A percentile compares a stretch with the other conserved stretches of the same genome.
These are phyloP conservation scores for Euwallacea fornicatus DNA, from an alignment of 1,140 invertebrate genomes.

Conservation along the genomic window DNA sequence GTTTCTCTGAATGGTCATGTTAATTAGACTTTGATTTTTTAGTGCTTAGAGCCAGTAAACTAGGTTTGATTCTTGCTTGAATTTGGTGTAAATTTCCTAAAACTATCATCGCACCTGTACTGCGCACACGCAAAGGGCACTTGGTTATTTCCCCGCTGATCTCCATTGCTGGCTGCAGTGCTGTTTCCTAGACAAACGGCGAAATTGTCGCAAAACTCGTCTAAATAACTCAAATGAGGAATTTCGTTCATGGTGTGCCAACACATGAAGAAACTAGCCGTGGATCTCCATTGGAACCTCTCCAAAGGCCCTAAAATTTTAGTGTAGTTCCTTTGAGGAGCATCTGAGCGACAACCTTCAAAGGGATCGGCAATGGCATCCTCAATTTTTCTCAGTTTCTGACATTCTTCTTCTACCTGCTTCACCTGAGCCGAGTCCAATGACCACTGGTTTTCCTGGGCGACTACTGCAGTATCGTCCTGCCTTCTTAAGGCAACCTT, in stretches of 20 bases:
- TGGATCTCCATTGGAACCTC: slow-evolving; percentile 63
- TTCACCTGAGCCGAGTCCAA: slow-evolving; percentile 48
- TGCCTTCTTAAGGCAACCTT: slow-evolving; percentile 52
- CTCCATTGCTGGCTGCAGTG: slow-evolving; percentile 53
- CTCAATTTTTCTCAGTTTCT: slow-evolving; percentile 53
- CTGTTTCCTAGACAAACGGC: slow-evolving; percentile 59
- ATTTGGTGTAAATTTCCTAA: too few species aligned
- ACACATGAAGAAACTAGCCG: slow-evolving; percentile 68
- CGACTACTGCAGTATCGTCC: slow-evolving; percentile 57
- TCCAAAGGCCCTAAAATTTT: slow-evolving; percentile 43
- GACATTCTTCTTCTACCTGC: slow-evolving; percentile 57
- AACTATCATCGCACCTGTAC: slow-evolving; percentile 52
- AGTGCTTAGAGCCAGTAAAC: too few species aligned
- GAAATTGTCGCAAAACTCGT: slow-evolving; percentile 64
- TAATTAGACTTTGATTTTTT: too few species aligned
- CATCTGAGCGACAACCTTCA: slow-evolving; percentile 48
- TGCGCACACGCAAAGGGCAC: slow-evolving; percentile 61
- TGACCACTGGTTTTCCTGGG: slow-evolving; percentile 56
- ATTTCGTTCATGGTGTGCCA: slow-evolving; percentile 63
- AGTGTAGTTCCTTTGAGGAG: background rate
- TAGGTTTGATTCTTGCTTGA: too few species aligned
- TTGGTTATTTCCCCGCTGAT: slow-evolving; percentile 60
- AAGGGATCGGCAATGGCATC: slow-evolving; percentile 57
- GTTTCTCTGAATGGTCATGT: too few species aligned
- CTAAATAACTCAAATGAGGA: slow-evolving; percentile 56